Evolutionary conservation across 2,797 vertebrate species (phyloP), one percentile per base, ranked within the genome.

Genomic region (Xenentodon cancila): DNA sequence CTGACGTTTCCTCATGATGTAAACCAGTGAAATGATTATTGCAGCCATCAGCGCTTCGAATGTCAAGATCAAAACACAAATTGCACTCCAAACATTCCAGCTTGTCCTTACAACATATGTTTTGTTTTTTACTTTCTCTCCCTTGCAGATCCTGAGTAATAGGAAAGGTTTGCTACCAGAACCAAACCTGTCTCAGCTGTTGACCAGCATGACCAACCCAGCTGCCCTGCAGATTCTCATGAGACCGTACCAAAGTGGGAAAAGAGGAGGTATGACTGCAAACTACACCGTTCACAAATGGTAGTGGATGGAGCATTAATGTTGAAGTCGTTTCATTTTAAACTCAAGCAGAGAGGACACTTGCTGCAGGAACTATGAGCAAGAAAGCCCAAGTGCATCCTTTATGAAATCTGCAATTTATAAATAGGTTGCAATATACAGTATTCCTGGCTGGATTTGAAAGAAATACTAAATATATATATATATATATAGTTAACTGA

Each of bases 201-300:
- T 98, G 91, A 97, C 95, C 69, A 97, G 95, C 79, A 94, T 99
- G 73, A 97, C 94, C 75, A 98, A 97, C 20, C 97, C 97, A 3
- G 96, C 97, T 3, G 95, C 96, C 89, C 83, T 98, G 77, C 97
- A 98, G 73, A 94, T 98, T 80, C 94, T 98, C 37, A 93, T 98
- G 85, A 95, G 96, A 65, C 96, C 96, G 9, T 96, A 94, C 79
- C 87, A 95, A 70, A 87, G 91, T 8, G 90, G 93, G 40, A 98
- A 98, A 81, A 93, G 94, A 81, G 92, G 93, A 89, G 95, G 95
- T 96, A 81, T 17, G 72, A 52, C 19, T 17, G 25, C 11, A 15
- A 15, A 22, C 43, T 42, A 17, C 18, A 43, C 47, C 2, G 13
- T 40, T n/a, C 6, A 17, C 1, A 25, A 16, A 22, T 30, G 19